phyloP scores from a whole-genome alignment of 2,113 vertebrate genomes.

The Sporophila hypoxantha region DNA sequence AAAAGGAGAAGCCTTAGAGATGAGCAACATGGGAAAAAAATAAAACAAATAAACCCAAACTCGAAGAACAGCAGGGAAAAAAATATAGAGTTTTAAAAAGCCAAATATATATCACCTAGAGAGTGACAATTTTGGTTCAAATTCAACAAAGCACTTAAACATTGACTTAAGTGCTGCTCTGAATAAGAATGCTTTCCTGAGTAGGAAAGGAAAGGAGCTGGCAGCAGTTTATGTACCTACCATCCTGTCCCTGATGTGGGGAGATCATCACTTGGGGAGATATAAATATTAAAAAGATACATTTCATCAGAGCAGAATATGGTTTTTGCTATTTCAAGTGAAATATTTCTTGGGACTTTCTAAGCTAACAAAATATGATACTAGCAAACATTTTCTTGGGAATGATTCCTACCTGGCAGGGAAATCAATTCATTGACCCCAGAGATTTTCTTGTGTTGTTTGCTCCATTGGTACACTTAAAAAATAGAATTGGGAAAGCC shows the following conservation, averaged over 20 bases:
- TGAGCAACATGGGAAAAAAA: background rate
- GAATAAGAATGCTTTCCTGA: background rate
- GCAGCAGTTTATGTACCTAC: background rate
- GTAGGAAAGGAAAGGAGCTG: background rate
- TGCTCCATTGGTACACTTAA: background rate
- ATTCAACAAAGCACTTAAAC: constrained; percentile 14
- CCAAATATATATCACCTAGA: background rate
- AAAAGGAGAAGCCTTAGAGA: background rate
- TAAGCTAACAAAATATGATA: background rate
- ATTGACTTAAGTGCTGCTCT: background rate
- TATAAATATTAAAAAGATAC: background rate
- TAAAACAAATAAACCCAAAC: background rate
- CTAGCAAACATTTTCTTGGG: background rate
- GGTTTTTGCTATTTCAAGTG: background rate
- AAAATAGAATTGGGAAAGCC: background rate
- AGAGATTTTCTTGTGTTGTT: background rate
- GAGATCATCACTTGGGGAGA: background rate
- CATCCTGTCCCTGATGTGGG: background rate
- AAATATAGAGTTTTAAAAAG: background rate
- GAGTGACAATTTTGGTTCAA: background rate
- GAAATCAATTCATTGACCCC: background rate
- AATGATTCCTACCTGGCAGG: background rate
- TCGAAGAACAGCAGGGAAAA: background rate
- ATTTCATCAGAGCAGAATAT: background rate
- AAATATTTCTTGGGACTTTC: background rate